Base-by-base conservation (phyloP, 1,140 invertebrate genomes). In the Lepidurus arcticus region DNA sequence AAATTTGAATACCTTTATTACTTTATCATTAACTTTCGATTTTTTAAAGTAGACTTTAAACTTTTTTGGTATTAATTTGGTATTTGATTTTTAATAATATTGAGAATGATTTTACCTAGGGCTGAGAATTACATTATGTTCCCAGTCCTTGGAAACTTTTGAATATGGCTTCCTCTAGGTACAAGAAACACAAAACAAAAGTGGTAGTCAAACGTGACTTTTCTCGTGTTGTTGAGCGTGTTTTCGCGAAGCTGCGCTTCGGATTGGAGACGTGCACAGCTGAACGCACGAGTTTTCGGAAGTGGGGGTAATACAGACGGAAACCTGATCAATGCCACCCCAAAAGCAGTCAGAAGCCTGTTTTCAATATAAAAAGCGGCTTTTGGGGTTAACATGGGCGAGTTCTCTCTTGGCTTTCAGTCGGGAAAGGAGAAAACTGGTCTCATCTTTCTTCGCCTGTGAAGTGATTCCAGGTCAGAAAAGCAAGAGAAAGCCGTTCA, bases 171-270 rank as follows among this genome's bases (percentile, higher is more conserved):
- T 65, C 53, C 16, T 16, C 21, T 65, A 7, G 6, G 53, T 13
- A 7, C 6, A 65, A 16, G 53, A 65, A 65, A 65, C 16, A 13
- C 0, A 16, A 65, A 65, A 65, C 13, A 21, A 65, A 65, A 21
- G 21, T 21, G 53, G n/a, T 65, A 65, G 53, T 65, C 53, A 65
- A 65, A 65, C 53, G 53, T 65, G 53, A 65, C 53, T 65, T 13
- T 65, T 65, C 53, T 13, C 53, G 53, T 65, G 53, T 65, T 16
- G 4, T n/a, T 11, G 53, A 65, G 53, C 53, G 53, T 65, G 53
- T 65, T 65, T 65, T 65, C 53, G 34, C 53, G 53, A 65, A 65
- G 53, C 21, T 65, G 53, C 53, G n/a, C 53, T 65, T 16, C 21
- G 53, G n/a, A 13, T n/a, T 65, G 16, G 7, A 21, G 16, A 13